Evolutionary conservation across 2,113 vertebrate species (phyloP).

Genomic region (Callaeas wilsoni): DNA sequence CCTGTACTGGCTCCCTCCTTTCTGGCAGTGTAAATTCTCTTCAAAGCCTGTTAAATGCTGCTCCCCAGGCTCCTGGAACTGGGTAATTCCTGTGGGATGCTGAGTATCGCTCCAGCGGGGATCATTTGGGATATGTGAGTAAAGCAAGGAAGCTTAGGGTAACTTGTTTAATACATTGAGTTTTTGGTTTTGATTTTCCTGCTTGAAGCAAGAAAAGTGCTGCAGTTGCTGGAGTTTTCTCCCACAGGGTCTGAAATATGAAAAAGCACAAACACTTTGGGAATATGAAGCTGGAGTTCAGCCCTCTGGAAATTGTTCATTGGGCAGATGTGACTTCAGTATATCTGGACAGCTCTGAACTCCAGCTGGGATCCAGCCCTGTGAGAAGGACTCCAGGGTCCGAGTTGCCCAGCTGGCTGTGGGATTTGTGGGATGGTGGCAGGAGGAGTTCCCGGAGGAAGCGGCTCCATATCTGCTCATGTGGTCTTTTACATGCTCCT

Average conservation of each 20-base stretch:
- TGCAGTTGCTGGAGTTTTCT: background rate
- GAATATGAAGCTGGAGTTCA: background rate
- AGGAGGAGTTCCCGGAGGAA: background rate
- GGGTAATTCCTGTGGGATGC: background rate
- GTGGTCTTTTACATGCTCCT: rapidly evolving
- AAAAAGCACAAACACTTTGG: background rate
- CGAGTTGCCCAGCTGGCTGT: background rate
- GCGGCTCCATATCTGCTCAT: rapidly evolving
- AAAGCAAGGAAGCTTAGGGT: background rate
- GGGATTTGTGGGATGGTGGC: background rate
- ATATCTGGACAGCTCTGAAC: rapidly evolving
- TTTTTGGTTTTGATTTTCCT: background rate
- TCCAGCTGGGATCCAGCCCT: background rate
- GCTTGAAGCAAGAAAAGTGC: background rate
- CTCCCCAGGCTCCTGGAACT: background rate
- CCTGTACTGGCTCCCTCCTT: background rate
- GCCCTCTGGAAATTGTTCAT: background rate
- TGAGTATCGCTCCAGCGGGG: background rate
- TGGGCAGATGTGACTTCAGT: background rate
- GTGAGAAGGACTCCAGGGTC: background rate
- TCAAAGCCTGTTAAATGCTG: background rate
- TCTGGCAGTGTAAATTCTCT: background rate
- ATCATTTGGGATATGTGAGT: background rate
- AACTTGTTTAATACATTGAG: background rate
- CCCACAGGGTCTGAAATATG: background rate